Conservation (phyloP, 2,888 invertebrate genomes). For the Caenorhabditis auriculariae region DNA sequence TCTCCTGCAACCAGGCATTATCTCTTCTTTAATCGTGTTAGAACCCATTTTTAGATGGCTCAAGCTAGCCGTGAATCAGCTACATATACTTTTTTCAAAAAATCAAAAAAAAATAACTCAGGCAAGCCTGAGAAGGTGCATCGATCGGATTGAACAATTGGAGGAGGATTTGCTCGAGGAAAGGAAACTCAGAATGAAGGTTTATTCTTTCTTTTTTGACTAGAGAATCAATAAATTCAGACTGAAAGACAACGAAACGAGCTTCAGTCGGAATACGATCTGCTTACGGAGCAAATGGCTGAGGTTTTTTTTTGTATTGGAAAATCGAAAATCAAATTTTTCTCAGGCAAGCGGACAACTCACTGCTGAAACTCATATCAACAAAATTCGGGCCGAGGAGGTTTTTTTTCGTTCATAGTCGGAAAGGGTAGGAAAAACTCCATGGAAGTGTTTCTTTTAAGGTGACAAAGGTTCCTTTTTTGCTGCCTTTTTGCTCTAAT, state of each 20-base stretch:
- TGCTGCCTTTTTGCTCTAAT: background rate
- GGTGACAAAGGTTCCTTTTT: too few relatives aligned
- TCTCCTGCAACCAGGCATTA: too few relatives aligned
- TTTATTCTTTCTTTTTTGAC: background rate
- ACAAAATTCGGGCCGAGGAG: constrained; percentile 51
- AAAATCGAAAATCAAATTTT: too few relatives aligned
- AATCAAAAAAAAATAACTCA: background rate
- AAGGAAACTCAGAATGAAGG: constrained; percentile 70
- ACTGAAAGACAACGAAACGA: constrained; percentile 74
- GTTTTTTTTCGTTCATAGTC: too few relatives aligned
- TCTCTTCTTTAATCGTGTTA: too few relatives aligned
- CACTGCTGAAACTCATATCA: constrained; percentile 75
- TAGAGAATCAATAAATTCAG: constrained; percentile 7
- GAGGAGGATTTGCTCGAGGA: constrained; percentile 99
- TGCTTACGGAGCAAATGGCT: constrained; percentile 91
- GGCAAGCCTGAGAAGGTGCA: constrained; percentile 27
- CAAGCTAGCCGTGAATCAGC: too few relatives aligned
- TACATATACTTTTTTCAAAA: constrained; percentile 39
- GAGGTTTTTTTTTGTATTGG: too few relatives aligned
- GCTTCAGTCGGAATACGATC: constrained; percentile 92
- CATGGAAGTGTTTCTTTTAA: too few relatives aligned
- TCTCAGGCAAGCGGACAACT: constrained; percentile 98
- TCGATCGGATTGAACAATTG: constrained; percentile 82
- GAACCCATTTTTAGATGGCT: too few relatives aligned
- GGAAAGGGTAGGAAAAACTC: too few relatives aligned